phyloP scores from a whole-genome alignment of 2,113 vertebrate species.

The Cranoglanis bouderius region DNA sequence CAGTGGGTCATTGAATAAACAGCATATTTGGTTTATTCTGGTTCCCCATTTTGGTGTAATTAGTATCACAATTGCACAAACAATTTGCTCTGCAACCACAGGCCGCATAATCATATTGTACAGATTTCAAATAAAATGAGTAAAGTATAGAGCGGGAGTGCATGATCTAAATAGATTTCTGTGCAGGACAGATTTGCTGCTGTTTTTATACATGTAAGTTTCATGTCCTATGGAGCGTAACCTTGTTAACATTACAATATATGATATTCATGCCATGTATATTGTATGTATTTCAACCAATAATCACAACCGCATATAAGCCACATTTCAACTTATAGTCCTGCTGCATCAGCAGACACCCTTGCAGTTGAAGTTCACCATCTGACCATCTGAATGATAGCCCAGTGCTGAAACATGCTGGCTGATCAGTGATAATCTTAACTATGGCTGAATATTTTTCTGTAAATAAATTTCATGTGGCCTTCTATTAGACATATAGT shows the following conservation, averaged over 20 bases:
- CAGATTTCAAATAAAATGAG: neutral
- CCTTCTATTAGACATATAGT: neutral
- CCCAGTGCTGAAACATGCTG: no score
- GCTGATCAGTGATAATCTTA: neutral
- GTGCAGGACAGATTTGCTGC: neutral
- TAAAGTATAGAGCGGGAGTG: neutral
- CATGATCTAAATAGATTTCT: neutral
- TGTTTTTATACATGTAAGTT: neutral
- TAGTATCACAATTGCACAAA: neutral
- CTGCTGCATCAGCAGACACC: no score
- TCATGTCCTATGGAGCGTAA: neutral
- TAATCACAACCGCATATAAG: neutral
- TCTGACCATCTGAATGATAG: neutral
- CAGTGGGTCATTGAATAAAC: neutral
- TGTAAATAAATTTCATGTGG: neutral
- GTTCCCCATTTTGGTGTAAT: neutral
- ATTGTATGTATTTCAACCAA: neutral
- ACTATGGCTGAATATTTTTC: neutral
- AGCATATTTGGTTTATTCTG: neutral
- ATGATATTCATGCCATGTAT: neutral
- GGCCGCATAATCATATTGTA: neutral
- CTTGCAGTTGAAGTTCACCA: neutral
- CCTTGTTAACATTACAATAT: conserved; percentile 5
- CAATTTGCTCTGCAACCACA: neutral
- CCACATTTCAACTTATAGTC: neutral